Conservation (phyloP, 2,888 invertebrate genomes). For the Leucoptera coffeella region DNA sequence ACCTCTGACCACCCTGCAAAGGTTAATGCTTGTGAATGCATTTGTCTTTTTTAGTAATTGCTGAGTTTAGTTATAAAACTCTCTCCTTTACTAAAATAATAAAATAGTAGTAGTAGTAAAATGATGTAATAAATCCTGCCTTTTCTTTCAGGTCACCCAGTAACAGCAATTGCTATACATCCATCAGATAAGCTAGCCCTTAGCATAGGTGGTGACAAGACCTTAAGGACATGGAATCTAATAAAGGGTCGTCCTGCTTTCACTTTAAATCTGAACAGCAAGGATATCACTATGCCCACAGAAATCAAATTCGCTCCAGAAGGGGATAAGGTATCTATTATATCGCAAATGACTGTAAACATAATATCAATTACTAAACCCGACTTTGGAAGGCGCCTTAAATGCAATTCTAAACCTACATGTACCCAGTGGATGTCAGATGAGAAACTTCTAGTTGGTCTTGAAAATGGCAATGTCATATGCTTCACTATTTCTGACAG, state of each 20-base stretch:
- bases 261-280: slow-evolving; percentile 76
- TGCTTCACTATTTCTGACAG: slow-evolving; percentile 50
- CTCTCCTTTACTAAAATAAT: too few species aligned
- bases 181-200: slow-evolving; percentile 85
- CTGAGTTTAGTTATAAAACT: too few species aligned
- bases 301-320: slow-evolving; percentile 68
- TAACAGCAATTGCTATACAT: slow-evolving; percentile 76
- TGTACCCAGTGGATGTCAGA: slow-evolving; percentile 64
- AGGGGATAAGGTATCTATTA: slow-evolving; percentile 71
- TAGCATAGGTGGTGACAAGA: slow-evolving; percentile 78
- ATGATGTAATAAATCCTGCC: too few species aligned
- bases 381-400: slow-evolving; percentile 60
- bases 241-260: slow-evolving; percentile 87
- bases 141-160: slow-evolving; percentile 47
- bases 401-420: slow-evolving; percentile 64
- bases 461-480: slow-evolving; percentile 67
- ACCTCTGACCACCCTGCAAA: too few species aligned
- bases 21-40: too few species aligned
- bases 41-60: too few species aligned
- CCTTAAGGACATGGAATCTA: slow-evolving; percentile 89
- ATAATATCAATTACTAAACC: slow-evolving; percentile 78
- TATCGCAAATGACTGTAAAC: slow-evolving; percentile 66
- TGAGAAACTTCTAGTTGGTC: slow-evolving; percentile 59
- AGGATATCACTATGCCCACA: slow-evolving; percentile 43
- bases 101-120: too few species aligned